Evolutionary conservation across 2,797 vertebrate genomes (phyloP), one percentile per base, ranked within the genome.

Genomic region (Poeciliopsis infans): DNA sequence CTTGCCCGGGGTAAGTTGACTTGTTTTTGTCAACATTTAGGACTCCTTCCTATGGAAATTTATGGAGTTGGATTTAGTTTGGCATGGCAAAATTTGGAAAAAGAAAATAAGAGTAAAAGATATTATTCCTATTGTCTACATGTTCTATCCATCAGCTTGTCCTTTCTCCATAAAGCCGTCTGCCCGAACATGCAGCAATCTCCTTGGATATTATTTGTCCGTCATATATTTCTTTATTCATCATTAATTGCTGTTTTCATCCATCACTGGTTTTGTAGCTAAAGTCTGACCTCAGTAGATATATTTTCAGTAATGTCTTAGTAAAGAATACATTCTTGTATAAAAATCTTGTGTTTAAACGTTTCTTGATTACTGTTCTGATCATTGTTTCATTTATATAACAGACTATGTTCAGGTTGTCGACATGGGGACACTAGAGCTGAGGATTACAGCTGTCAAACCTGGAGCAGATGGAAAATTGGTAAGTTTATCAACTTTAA

Each of bases 371-470:
- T 55, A 31, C 5, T 77, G 33, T 16, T 70, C 74, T 86, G 47
- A 66, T n/a, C n/a, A 49, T 36, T 66, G 16, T 80, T 79, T 33
- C 43, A 74, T 72, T 82, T 75, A 3, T 85, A 23, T 87, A 90
- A 74, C 84, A 99, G 98, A 99, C 94, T 99, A 99, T 88, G 97
- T 99, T 84, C 97, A 97, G 91, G 98, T 99, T 81, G 96, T 99
- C 85, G 98, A 99, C 88, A 99, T 99, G 98, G 98, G 98, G 55
- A 96, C 98, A 20, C 85, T 99, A 82, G 98, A 99, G 90, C 84
- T 99, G 85, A 97, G 98, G 69, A 99, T 99, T 86, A 98, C 96
- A 66, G 91, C 98, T 49, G 95, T 97, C 70, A 99, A 98, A 93
- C 95, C 96, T 80, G 96, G 95, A 90, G 85, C 92, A 66, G 96